Evolutionary conservation across 2,113 vertebrate species (phyloP).

Genomic region (Sander lucioperca): DNA sequence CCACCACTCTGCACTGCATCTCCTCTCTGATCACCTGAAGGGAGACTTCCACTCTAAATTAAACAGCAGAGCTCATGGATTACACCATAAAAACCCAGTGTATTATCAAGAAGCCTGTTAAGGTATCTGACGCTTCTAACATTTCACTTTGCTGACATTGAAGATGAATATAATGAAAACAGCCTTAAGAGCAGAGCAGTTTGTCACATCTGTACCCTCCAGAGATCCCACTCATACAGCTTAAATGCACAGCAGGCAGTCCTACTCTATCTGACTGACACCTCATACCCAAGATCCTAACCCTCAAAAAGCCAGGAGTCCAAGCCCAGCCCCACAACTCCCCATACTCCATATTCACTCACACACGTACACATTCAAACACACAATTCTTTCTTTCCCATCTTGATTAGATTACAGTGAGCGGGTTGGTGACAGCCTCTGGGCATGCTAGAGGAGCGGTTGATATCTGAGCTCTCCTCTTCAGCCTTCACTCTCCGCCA

Average conservation of each 20-base stretch:
- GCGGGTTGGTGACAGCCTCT: slow-evolving; percentile 82
- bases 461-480: slow-evolving; percentile 82
- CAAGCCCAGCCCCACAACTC: slow-evolving; percentile 9
- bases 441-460: slow-evolving; percentile 77
- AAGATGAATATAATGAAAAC: background rate
- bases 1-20: background rate
- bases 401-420: slow-evolving; percentile 86
- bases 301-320: slow-evolving; percentile 10
- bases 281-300: slow-evolving; percentile 23
- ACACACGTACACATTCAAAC: slow-evolving; percentile 22
- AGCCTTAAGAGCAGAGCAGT: background rate
- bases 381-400: slow-evolving; percentile 63
- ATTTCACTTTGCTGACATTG: slow-evolving; percentile 15
- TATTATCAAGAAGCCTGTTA: slow-evolving; percentile 25
- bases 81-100: background rate
- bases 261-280: slow-evolving; percentile 1
- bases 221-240: slow-evolving; percentile 10
- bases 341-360: slow-evolving; percentile 24
- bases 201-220: slow-evolving; percentile 3
- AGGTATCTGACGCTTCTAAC: background rate
- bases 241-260: slow-evolving; percentile 9
- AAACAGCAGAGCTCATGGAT: slow-evolving; percentile 2
- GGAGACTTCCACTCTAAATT: background rate
- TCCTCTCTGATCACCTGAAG: slow-evolving; percentile 18
- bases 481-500: slow-evolving; percentile 64